Evolutionary conservation across 2,113 vertebrate species (phyloP), one percentile per base, ranked within the genome.

Genomic region (Chinchilla lanigera): DNA sequence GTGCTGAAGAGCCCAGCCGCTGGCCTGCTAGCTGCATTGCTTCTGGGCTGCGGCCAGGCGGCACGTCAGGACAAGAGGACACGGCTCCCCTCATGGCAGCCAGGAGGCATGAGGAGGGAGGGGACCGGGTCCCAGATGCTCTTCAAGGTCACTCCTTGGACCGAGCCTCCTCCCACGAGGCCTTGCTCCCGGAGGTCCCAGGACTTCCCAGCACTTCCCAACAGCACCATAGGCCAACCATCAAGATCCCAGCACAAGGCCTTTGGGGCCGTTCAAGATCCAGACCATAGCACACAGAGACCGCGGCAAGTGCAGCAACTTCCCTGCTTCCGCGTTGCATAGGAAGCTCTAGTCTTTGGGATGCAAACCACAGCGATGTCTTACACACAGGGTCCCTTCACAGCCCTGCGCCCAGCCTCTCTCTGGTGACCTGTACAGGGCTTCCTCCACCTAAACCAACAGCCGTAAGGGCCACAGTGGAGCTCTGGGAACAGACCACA

Each of bases 91-190:
- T 81, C 9, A 0, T 13, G 35, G 78, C 4, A 9, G 14, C 28
- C 28, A 50, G 12, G 4, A 24, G 22, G 54, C 10, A 38, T 4
- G 56, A 41, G 24, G 13, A 81, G 17, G 54, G 78, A 38, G 81
- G 20, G 35, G 35, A 9, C 5, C 0, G 50, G 7, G 24, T 1
- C 56, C 0, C 4, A 28, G 13, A 24, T 26, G 35, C 54, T 35
- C n/a, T 28, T 60, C 54, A 60, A 41, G n/a, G 54, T n/a, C 81
- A 83, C 73, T 47, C 7, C n/a, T 12, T 58, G 52, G 11, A 28
- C 12, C 22, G n/a, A 38, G 16, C 19, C 52, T 81, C 19, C 78
- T 56, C 19, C 33, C 78, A 9, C 67, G 7, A 71, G 63, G 67
- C 17, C 69, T 41, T n/a, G 14, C 69, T 22, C 20, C 69, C n/a